Percentiles rank a stretch among this genome's conserved stretches.
phyloP scores from a whole-genome alignment of 2,888 invertebrate genomes.

The Plagodis pulveraria region DNA sequence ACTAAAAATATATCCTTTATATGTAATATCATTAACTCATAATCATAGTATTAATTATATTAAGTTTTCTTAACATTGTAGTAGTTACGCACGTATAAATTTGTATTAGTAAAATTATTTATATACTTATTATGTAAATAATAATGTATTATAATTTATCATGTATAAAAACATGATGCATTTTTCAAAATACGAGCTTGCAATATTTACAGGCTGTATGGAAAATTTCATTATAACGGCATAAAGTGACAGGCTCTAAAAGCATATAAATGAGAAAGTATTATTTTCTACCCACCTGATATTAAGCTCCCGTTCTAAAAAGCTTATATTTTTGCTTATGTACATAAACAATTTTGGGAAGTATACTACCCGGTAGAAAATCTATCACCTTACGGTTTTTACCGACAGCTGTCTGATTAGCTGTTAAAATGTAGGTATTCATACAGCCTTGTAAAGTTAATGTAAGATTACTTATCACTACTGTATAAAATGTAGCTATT shows the following conservation, averaged over 20 bases:
- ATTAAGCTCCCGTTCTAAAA: no score
- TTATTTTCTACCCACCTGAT: no score
- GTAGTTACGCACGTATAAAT: constrained; percentile 23
- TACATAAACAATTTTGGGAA: no score
- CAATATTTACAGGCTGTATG: constrained; percentile 29
- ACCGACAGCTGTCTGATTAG: neutral
- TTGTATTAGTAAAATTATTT: constrained; percentile 25
- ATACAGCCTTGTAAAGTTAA: constrained; percentile 15
- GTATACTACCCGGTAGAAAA: no score
- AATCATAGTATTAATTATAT: constrained; percentile 20
- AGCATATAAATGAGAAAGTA: neutral
- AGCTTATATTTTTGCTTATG: no score
- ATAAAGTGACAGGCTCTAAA: no score
- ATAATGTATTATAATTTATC: constrained; percentile 11
- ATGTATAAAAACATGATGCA: constrained; percentile 32
- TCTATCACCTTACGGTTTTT: neutral
- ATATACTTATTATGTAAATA: constrained; percentile 11
- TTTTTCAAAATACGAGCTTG: constrained; percentile 58
- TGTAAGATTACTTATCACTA: constrained; percentile 45
- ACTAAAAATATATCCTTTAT: constrained; percentile 25
- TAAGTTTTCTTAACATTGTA: constrained; percentile 24
- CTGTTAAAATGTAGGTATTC: neutral
- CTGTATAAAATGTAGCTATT: constrained; percentile 61
- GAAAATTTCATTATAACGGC: no score
- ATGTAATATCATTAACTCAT: constrained; percentile 22